Percentiles rank a stretch among this genome's conserved stretches.
Evolutionary conservation across 2,797 vertebrate genomes (phyloP).

Genomic region (Anolis apletophallus): DNA sequence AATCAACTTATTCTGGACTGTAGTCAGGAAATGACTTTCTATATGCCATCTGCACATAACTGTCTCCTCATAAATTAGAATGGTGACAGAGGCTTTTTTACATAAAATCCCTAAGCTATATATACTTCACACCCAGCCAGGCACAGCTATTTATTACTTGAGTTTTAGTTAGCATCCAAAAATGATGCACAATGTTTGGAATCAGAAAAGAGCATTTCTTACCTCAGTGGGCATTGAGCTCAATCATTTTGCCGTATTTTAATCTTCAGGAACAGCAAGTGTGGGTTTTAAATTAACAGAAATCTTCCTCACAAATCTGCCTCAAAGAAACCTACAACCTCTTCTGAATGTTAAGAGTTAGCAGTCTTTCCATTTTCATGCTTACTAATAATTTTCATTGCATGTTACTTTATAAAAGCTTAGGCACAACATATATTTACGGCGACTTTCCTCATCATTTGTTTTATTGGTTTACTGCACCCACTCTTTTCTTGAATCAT

Average conservation of each 20-base stretch:
- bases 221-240: neutral
- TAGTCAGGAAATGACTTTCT: conserved; percentile 70
- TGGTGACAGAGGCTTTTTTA: conserved; percentile 57
- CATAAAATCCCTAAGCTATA: conserved; percentile 60
- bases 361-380: too few species aligned
- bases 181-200: conserved; percentile 13
- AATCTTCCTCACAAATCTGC: neutral
- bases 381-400: too few species aligned
- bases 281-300: neutral
- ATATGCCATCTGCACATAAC: conserved; percentile 66
- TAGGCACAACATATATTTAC: too few species aligned
- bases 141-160: conserved; percentile 54
- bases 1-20: conserved; percentile 70
- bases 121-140: conserved; percentile 68
- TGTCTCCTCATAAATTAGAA: conserved; percentile 58
- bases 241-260: neutral
- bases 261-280: neutral
- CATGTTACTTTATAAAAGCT: too few species aligned
- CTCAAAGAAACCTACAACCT: neutral
- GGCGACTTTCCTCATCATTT: too few species aligned
- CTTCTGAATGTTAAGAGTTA: neutral
- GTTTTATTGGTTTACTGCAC: too few species aligned
- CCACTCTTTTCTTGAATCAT: too few species aligned
- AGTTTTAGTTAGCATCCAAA: conserved; percentile 59
- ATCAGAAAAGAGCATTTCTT: conserved; percentile 41